A percentile compares a stretch with the other conserved stretches of the same genome.
Evolutionary conservation across 2,888 invertebrate genomes (phyloP).

Genomic region (Tetragonula carbonaria): DNA sequence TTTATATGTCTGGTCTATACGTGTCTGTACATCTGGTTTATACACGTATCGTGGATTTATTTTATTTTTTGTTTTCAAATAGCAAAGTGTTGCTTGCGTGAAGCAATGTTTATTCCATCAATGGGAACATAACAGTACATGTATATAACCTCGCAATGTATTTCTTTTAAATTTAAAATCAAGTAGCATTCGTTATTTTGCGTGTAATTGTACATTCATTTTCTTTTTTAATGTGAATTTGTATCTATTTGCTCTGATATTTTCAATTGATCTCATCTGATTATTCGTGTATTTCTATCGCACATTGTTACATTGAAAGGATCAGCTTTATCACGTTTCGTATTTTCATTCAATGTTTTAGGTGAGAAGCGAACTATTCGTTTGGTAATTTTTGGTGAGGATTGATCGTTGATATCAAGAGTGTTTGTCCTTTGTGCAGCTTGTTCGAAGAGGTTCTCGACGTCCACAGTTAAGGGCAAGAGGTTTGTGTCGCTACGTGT

Average conservation of each 20-base stretch:
- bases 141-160: constrained; percentile 17
- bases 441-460: constrained; percentile 29
- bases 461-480: constrained; percentile 10
- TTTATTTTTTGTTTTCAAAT: neutral
- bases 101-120: neutral
- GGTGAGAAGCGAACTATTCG: constrained; percentile 17
- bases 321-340: neutral
- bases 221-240: neutral
- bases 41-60: neutral
- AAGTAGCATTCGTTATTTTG: neutral
- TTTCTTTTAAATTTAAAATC: neutral
- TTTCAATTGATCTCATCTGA: neutral
- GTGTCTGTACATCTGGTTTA: neutral
- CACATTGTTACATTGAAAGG: neutral
- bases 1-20: neutral
- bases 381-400: constrained; percentile 6
- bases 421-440: neutral
- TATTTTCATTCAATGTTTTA: constrained; percentile 36
- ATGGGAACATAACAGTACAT: neutral
- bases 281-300: too few species aligned
- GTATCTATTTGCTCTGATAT: neutral
- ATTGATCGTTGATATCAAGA: constrained; percentile 19
- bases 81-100: neutral
- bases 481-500: constrained; percentile 23
- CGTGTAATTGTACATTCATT: neutral